Evolutionary conservation across 2,797 vertebrate genomes (phyloP), one percentile per base, ranked within the genome.

Genomic region (Ptychobarbus kaznakovi): DNA sequence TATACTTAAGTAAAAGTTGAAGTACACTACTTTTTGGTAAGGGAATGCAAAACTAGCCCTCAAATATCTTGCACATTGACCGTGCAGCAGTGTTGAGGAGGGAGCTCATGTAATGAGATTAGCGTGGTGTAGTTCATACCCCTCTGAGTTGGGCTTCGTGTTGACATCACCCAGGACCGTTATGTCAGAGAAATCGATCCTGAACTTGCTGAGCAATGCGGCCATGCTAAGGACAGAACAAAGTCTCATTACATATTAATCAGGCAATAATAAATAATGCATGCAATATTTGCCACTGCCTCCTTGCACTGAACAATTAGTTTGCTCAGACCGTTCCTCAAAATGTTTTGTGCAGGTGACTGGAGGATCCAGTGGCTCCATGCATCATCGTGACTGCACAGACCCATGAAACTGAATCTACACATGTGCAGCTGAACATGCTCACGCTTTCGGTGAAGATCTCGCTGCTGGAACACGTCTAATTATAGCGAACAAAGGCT

Each of bases 131-230:
- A 76, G 38, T 53, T 53, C 94, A 92, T 96, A 99, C 98, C 97
- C 97, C 89, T 98, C 97, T 89, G 97, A 97, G 93, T 97, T 98
- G 93, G 98, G 98, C 93, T 99, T 99, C 86, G 97, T 98, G 93
- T 98, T 99, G 91, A 99, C 95, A 94, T 99, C 98, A 83, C 98
- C 98, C 83, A 99, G 96, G 85, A 99, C 98, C 66, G 95, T 98
- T 88, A 99, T 99, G 90, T 99, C 98, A 0, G 97, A 99, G 94
- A 99, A 99, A 91, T 99, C 97, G 94, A 99, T 99, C 91, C 98
- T 96, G 94, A 99, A 99, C 93, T 99, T 99, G 94, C 98, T 99
- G 80, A 99, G 96, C 90, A 99, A 94, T 78, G 98, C 97, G 66
- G 98, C 98, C 98, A 99, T 99, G 91, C 98, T 99, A 91, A 81